Conservation (phyloP, 2,113 vertebrate species). For the Ptilorrhoa leucosticta region DNA sequence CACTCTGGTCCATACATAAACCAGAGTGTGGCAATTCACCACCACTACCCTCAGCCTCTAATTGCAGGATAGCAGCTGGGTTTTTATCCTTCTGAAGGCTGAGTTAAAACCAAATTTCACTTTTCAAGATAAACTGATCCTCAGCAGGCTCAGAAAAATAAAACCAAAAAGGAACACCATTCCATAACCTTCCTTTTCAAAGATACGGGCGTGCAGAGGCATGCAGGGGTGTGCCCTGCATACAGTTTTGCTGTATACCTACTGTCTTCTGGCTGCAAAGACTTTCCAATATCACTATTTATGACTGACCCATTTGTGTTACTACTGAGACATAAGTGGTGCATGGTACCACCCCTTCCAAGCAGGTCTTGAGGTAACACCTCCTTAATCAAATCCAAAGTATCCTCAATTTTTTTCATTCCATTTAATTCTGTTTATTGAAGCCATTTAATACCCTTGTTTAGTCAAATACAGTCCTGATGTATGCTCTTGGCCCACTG, state of each 20-base stretch:
- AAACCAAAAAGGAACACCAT: background rate
- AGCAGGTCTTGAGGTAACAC: conserved; percentile 25
- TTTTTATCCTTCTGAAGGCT: background rate
- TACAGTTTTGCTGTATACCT: background rate
- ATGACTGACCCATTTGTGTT: background rate
- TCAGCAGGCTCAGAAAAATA: background rate
- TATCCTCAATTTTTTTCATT: conserved; percentile 30
- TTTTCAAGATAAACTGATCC: background rate
- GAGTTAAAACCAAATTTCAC: background rate
- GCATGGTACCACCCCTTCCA: background rate
- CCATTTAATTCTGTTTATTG: conserved; percentile 48
- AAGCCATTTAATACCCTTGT: conserved; percentile 48
- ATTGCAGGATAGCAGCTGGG: background rate
- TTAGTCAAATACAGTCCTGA: conserved; percentile 6
- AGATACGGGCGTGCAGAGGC: background rate
- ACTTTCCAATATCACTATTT: background rate
- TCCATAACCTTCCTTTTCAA: background rate
- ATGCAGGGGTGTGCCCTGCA: background rate
- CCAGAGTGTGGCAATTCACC: background rate
- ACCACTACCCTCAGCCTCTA: background rate
- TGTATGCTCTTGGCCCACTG: conserved; percentile 16
- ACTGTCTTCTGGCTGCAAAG: background rate
- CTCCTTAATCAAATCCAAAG: conserved; percentile 50
- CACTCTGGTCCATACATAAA: background rate
- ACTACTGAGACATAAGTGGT: background rate